Evolutionary conservation across 2,113 vertebrate species (phyloP).

Genomic region (Ageneiosus marmoratus): DNA sequence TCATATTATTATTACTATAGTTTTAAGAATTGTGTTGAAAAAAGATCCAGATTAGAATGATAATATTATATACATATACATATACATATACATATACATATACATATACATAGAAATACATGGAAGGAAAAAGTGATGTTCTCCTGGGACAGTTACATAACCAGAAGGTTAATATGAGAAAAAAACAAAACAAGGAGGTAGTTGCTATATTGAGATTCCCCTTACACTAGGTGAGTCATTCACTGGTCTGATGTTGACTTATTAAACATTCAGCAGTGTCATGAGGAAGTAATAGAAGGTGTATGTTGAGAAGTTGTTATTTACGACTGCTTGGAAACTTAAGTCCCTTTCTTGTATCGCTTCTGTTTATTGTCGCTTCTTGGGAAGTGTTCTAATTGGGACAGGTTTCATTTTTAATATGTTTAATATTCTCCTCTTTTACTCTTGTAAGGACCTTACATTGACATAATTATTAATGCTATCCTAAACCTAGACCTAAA

Average conservation of each 20-base stretch:
- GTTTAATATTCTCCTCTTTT: background rate
- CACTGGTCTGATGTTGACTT: conserved; percentile 14
- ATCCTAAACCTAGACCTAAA: background rate
- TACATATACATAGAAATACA: background rate
- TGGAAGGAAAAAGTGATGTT: background rate
- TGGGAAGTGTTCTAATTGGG: background rate
- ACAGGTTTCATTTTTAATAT: background rate
- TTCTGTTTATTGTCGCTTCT: background rate
- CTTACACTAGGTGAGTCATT: conserved; percentile 27
- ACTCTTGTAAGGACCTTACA: background rate
- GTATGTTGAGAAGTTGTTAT: background rate
- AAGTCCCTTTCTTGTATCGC: background rate
- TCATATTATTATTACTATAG: background rate
- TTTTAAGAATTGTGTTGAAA: too few relatives aligned
- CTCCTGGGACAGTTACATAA: background rate
- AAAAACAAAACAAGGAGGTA: background rate
- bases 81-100: too few relatives aligned
- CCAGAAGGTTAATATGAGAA: background rate
- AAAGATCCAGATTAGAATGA: too few relatives aligned
- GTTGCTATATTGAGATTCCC: conserved; percentile 16
- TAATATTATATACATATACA: too few relatives aligned
- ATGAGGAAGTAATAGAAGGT: conserved; percentile 6
- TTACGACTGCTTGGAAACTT: background rate
- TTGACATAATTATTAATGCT: background rate
- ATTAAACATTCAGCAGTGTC: conserved; percentile 33